Conservation (phyloP, 2,888 invertebrate genomes). For the Pammene fasciana region DNA sequence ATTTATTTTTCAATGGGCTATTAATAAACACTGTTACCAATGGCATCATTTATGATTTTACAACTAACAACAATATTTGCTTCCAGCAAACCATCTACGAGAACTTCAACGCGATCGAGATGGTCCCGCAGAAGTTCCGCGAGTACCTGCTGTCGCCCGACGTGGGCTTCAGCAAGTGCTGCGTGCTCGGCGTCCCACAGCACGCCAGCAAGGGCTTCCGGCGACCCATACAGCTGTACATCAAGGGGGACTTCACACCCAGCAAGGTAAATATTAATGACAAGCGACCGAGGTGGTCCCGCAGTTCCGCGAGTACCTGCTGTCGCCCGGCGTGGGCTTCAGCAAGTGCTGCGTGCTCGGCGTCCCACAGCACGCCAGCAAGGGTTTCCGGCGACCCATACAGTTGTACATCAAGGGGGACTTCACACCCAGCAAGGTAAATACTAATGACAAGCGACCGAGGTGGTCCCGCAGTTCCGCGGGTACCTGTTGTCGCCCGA, state of each 20-base stretch:
- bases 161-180: conserved; percentile 96
- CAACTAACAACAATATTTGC: neutral
- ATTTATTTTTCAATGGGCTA: no score
- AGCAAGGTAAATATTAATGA: conserved; percentile 64
- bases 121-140: conserved; percentile 96
- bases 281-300: no score
- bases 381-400: conserved; percentile 94
- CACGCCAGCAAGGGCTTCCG: conserved; percentile 95
- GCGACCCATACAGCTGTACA: conserved; percentile 89
- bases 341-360: conserved; percentile 94
- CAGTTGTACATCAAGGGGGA: conserved; percentile 86
- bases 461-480: conserved; percentile 83
- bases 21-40: no score
- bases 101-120: conserved; percentile 92
- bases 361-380: conserved; percentile 91
- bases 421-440: conserved; percentile 83
- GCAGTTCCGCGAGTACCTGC: conserved; percentile 93
- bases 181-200: conserved; percentile 91
- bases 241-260: conserved; percentile 86
- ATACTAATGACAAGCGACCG: no score
- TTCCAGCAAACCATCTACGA: conserved; percentile 91
- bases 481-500: conserved; percentile 95
- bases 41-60: no score
- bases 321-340: conserved; percentile 96
- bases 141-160: conserved; percentile 95